A percentile compares a stretch with the other conserved stretches of the same genome.
These are phyloP conservation scores for Cephus spinipes DNA, from an alignment of 2,888 invertebrate genomes.

Conservation along the genomic window DNA sequence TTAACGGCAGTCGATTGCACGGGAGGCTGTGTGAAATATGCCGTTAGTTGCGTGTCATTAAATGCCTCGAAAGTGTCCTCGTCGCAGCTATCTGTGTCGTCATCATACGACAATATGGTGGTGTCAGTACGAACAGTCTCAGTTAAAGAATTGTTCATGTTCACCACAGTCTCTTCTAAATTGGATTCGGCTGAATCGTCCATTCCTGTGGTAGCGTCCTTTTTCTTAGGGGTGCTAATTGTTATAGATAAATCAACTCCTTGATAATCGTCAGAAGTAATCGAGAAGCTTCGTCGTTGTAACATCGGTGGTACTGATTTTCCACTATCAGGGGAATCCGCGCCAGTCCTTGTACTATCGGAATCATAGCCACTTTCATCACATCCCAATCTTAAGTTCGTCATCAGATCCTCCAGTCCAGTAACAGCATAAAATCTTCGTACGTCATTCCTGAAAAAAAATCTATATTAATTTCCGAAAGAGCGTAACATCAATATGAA, in stretches of 20 bases:
- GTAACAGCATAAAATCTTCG: slow-evolving; percentile 35
- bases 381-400: slow-evolving; percentile 60
- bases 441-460: slow-evolving; percentile 31
- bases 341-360: slow-evolving; percentile 70
- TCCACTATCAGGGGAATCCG: slow-evolving; percentile 69
- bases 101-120: slow-evolving; percentile 39
- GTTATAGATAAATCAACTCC: slow-evolving; percentile 47
- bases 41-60: slow-evolving; percentile 17
- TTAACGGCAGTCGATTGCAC: not conserved
- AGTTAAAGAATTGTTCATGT: slow-evolving; percentile 23
- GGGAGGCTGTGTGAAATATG: slow-evolving; percentile 1
- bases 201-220: slow-evolving; percentile 1
- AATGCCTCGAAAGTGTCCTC: slow-evolving; percentile 45
- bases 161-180: not conserved
- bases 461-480: not conserved
- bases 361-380: slow-evolving; percentile 75
- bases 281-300: slow-evolving; percentile 51
- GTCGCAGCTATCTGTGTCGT: slow-evolving; percentile 52
- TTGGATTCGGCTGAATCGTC: not conserved
- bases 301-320: slow-evolving; percentile 38
- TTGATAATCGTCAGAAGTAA: slow-evolving; percentile 57
- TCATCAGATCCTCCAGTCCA: slow-evolving; percentile 59
- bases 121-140: slow-evolving; percentile 37
- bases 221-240: slow-evolving; percentile 29
- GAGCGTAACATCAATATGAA: not conserved